phyloP scores from a whole-genome alignment of 2,888 invertebrate genomes.

The Thera obeliscata region DNA sequence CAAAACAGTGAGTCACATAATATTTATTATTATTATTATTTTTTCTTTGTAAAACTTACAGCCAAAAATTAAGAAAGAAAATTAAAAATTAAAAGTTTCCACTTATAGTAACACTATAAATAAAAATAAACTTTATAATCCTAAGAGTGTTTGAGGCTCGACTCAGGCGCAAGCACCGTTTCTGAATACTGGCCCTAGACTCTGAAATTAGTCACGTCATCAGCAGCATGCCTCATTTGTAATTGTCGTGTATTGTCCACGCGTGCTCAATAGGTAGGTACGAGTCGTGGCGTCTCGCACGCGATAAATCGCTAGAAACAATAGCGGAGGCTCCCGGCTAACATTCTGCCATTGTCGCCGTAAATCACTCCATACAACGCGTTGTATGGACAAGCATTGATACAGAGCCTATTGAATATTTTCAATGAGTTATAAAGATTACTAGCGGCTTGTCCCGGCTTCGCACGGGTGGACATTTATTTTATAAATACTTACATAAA shows the following conservation, averaged over 20 bases:
- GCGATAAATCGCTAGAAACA: conserved; percentile 78
- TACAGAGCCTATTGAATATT: conserved; percentile 36
- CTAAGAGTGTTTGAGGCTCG: no score
- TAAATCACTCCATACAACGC: conserved; percentile 72
- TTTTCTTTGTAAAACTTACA: no score
- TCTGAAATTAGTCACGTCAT: conserved; percentile 47
- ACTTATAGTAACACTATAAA: no score
- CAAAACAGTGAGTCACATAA: no score
- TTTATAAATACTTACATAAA: no score
- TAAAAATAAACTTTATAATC: no score
- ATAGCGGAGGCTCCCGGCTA: conserved; percentile 66
- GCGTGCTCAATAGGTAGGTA: conserved; percentile 57
- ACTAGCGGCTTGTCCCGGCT: no score
- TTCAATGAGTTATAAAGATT: conserved; percentile 17
- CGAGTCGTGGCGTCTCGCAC: conserved; percentile 65
- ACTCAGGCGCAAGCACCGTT: no score
- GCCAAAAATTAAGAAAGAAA: no score
- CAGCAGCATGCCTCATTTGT: conserved; percentile 63
- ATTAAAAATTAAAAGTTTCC: no score
- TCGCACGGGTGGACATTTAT: no score
- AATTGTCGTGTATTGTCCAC: conserved; percentile 55
- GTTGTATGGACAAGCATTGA: conserved; percentile 64
- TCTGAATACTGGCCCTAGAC: background rate
- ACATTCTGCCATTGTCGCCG: conserved; percentile 45
- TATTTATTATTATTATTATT: no score